Percentiles rank a stretch among this genome's conserved stretches.
Conservation (phyloP, 2,888 invertebrate genomes). For the Acanthoscelides obtectus region DNA sequence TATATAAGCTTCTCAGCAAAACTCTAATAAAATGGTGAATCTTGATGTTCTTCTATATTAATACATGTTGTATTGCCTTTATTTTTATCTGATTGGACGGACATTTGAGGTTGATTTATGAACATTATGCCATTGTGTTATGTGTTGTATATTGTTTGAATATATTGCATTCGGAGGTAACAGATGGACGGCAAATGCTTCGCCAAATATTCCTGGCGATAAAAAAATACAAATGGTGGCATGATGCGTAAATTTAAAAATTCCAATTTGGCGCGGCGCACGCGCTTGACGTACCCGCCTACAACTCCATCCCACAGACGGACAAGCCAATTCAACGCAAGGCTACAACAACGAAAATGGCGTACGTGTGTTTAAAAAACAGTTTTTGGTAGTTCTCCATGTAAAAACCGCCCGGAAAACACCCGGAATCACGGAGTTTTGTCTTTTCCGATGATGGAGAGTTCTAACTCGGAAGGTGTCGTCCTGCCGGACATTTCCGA, state of each 20-base stretch:
- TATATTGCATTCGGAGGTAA: no score
- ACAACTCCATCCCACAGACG: constrained; percentile 22
- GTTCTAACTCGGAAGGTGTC: constrained; percentile 59
- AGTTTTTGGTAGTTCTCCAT: neutral
- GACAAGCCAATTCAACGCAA: neutral
- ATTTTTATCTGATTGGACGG: no score
- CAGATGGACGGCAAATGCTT: no score
- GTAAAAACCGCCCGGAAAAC: neutral
- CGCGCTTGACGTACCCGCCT: constrained; percentile 35
- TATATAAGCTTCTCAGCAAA: no score
- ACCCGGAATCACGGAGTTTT: neutral
- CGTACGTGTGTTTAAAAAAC: neutral
- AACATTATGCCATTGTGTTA: no score
- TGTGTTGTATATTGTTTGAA: no score
- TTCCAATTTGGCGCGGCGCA: constrained; percentile 32
- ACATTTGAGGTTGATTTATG: no score
- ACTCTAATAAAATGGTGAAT: no score
- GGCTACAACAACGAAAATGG: neutral
- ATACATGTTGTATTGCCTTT: no score
- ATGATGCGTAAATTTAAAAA: neutral
- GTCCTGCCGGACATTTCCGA: constrained; percentile 69
- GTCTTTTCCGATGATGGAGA: constrained; percentile 39
- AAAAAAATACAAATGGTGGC: neutral
- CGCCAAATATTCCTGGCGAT: neutral
- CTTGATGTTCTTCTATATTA: no score